A percentile compares a stretch with the other conserved stretches of the same genome.
phyloP scores from a whole-genome alignment of 1,140 invertebrate species.

The Pogonomyrmex californicus region DNA sequence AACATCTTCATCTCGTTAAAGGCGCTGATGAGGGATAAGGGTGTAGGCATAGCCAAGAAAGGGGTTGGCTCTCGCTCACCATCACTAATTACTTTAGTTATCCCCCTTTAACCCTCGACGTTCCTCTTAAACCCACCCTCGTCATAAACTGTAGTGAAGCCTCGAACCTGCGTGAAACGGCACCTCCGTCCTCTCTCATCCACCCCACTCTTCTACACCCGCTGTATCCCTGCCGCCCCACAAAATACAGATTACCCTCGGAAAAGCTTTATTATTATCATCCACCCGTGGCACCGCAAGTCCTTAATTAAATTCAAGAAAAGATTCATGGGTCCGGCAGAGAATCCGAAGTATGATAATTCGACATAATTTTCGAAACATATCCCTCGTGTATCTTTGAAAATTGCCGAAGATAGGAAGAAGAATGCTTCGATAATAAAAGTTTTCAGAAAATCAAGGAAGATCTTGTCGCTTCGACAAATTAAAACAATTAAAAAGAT shows the following conservation, averaged over 20 bases:
- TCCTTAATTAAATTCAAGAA: constrained; percentile 79
- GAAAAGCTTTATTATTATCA: constrained; percentile 79
- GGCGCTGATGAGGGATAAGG: constrained; percentile 54
- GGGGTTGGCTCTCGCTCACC: constrained; percentile 76
- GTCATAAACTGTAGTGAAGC: constrained; percentile 80
- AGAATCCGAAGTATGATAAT: constrained; percentile 54
- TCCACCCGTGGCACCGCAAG: constrained; percentile 75
- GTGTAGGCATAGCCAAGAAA: constrained; percentile 74
- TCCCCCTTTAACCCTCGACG: constrained; percentile 75
- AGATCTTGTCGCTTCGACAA: not conserved
- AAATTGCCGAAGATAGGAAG: not conserved
- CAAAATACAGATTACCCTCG: constrained; percentile 65
- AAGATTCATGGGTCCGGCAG: constrained; percentile 75
- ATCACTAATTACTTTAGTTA: constrained; percentile 83
- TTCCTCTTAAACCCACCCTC: constrained; percentile 76
- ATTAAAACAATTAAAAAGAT: not conserved
- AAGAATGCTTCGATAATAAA: not conserved
- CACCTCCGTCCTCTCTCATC: constrained; percentile 70
- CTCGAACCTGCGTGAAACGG: constrained; percentile 76
- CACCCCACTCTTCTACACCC: not conserved
- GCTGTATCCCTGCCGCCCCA: constrained; percentile 32
- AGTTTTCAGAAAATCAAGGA: not conserved
- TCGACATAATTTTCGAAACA: constrained; percentile 23
- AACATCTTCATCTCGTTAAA: constrained; percentile 70
- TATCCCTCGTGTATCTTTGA: not conserved